Evolutionary conservation across 2,888 invertebrate genomes (phyloP).

Genomic region (Cryptosula pallasiana): DNA sequence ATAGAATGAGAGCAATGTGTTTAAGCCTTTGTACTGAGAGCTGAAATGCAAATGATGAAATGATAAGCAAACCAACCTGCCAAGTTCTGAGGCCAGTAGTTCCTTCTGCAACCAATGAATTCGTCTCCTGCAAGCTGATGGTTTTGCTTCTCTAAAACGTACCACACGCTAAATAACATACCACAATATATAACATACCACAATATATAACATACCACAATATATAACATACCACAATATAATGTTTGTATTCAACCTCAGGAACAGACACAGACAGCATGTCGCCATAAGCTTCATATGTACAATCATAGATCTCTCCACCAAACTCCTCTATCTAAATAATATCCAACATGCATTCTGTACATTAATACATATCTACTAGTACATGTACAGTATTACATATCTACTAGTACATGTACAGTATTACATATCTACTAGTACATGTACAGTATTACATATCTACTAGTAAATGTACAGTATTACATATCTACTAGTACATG

Average conservation of each 20-base stretch:
- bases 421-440: too few relatives aligned
- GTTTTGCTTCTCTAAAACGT: neutral
- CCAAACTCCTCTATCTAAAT: slow-evolving; percentile 20
- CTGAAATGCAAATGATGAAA: too few relatives aligned
- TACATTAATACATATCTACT: too few relatives aligned
- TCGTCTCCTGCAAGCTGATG: slow-evolving; percentile 3
- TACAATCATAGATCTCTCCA: neutral
- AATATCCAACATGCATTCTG: neutral
- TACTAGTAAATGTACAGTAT: too few relatives aligned
- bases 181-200: neutral
- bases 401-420: too few relatives aligned
- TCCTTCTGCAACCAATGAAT: neutral
- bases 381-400: too few relatives aligned
- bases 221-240: neutral
- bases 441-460: too few relatives aligned
- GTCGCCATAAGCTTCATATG: slow-evolving; percentile 22
- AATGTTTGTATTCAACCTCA: neutral
- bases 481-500: too few relatives aligned
- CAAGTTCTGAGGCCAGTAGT: slow-evolving; percentile 9
- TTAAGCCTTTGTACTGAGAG: too few relatives aligned
- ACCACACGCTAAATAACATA: neutral
- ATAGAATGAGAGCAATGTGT: too few relatives aligned
- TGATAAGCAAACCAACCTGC: too few relatives aligned
- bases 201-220: neutral
- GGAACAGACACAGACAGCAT: neutral